Conservation (phyloP, 1,140 invertebrate genomes). For the Antheraea pernyi region DNA sequence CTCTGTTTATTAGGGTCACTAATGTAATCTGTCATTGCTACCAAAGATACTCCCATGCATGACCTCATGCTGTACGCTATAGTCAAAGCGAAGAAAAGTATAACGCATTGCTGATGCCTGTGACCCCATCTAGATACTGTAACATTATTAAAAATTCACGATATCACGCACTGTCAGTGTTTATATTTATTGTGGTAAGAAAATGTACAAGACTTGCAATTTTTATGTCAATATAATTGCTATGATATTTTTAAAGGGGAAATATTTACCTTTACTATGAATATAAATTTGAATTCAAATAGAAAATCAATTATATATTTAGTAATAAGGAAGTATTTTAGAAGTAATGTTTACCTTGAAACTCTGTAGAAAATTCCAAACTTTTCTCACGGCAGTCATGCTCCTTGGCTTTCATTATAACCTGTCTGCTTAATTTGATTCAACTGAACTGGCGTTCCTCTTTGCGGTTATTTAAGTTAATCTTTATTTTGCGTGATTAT, state of each 20-base stretch:
- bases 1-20: background rate
- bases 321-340: too few relatives aligned
- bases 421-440: background rate
- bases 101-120: conserved; percentile 83
- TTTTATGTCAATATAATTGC: background rate
- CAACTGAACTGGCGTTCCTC: background rate
- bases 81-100: conserved; percentile 83
- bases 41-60: conserved; percentile 85
- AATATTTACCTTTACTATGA: background rate
- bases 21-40: conserved; percentile 80
- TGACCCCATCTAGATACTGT: conserved; percentile 50
- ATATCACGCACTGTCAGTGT: background rate
- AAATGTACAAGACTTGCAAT: too few relatives aligned
- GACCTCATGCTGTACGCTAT: conserved; percentile 84
- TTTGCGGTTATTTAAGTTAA: background rate
- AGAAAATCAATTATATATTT: too few relatives aligned
- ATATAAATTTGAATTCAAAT: too few relatives aligned
- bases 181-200: background rate
- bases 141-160: background rate
- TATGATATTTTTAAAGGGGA: background rate
- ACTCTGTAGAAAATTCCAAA: background rate
- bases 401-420: background rate
- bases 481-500: background rate
- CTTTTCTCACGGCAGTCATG: background rate
- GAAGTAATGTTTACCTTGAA: background rate